phyloP scores from a whole-genome alignment of 2,797 vertebrate species.

The Sebastes melanostomus region DNA sequence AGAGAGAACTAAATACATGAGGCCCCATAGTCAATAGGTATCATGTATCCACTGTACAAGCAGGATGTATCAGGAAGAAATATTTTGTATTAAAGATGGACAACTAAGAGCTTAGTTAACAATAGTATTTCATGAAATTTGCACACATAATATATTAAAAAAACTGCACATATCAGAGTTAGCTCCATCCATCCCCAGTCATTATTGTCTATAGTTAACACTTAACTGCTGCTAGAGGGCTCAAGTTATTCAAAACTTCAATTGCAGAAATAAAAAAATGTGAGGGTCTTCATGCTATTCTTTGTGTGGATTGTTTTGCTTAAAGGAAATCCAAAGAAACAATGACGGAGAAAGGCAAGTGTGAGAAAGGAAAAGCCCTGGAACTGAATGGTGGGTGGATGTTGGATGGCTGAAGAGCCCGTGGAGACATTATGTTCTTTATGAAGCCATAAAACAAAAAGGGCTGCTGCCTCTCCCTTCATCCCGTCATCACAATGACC shows the following conservation, averaged over 20 bases:
- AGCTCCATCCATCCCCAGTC: not conserved
- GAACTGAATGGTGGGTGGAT: conserved; percentile 54
- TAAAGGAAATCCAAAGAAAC: conserved; percentile 23
- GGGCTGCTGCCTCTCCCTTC: conserved; percentile 68
- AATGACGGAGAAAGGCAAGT: conserved; percentile 17
- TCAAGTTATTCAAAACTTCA: conserved; percentile 1
- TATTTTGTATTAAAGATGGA: not conserved
- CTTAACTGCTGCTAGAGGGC: not conserved
- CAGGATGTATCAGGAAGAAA: not conserved
- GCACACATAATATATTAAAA: not conserved
- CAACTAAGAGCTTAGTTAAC: not conserved
- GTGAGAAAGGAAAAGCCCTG: conserved; percentile 47
- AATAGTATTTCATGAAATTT: not conserved
- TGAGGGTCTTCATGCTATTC: not conserved
- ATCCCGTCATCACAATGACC: conserved; percentile 72
- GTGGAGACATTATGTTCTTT: conserved; percentile 75
- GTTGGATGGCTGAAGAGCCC: conserved; percentile 59
- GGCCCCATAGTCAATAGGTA: not conserved
- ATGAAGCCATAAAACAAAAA: conserved; percentile 80
- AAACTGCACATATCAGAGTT: too few relatives aligned
- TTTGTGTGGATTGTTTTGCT: conserved; percentile 15
- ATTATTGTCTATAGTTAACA: not conserved
- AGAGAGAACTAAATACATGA: not conserved
- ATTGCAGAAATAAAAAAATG: conserved; percentile 6
- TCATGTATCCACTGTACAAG: not conserved